Conservation (phyloP, 2,113 vertebrate species). For the Phalacrocorax aristotelis region DNA sequence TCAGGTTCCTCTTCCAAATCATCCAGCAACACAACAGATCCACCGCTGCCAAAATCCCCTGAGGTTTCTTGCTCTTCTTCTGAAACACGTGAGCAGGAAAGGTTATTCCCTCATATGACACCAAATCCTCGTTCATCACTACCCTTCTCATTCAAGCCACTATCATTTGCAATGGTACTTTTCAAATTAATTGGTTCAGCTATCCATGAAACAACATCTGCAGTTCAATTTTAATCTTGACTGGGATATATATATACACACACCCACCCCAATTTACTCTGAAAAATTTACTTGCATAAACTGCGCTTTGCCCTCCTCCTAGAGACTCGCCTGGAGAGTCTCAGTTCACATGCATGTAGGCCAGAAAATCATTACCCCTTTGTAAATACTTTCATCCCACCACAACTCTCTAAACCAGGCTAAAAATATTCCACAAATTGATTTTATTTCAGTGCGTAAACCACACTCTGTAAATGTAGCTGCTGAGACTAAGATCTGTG, state of each 20-base stretch:
- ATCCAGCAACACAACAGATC: constrained; percentile 85
- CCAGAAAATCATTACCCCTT: not conserved
- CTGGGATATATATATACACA: not conserved
- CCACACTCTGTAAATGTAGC: not conserved
- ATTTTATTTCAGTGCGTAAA: not conserved
- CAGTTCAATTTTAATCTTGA: not conserved
- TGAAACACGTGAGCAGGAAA: constrained; percentile 62
- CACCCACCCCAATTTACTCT: not conserved
- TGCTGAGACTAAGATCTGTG: not conserved
- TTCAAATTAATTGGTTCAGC: not conserved
- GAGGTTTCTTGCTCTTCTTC: constrained; percentile 95
- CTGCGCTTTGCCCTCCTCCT: not conserved
- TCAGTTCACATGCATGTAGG: not conserved
- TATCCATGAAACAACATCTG: not conserved
- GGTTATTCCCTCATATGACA: not conserved
- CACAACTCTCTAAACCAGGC: not conserved
- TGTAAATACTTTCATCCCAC: not conserved
- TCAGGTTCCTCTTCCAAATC: constrained; percentile 89
- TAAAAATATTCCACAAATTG: not conserved
- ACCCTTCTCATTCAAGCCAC: not conserved
- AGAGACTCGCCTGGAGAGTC: not conserved
- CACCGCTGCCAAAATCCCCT: constrained; percentile 92
- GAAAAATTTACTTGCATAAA: not conserved
- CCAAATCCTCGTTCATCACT: not conserved
- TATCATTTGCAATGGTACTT: not conserved